phyloP scores from a whole-genome alignment of 2,888 invertebrate genomes.

The Caenorhabditis japonica region DNA sequence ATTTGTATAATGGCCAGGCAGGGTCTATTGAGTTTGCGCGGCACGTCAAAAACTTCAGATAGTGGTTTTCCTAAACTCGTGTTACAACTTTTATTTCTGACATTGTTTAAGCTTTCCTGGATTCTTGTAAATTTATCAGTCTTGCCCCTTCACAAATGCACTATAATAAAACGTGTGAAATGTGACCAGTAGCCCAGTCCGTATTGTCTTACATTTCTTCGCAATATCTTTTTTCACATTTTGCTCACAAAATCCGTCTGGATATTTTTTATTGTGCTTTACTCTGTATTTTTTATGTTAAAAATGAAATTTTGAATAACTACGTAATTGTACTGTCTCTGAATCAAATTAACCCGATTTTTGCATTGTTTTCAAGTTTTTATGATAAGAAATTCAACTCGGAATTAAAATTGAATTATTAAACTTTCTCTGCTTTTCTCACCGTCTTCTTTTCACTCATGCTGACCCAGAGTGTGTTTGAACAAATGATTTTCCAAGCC shows the following conservation, averaged over 20 bases:
- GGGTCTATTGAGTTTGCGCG: slow-evolving; percentile 6
- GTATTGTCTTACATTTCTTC: slow-evolving; percentile 38
- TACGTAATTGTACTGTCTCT: no score
- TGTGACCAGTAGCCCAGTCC: background rate
- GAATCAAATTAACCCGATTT: no score
- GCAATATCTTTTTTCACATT: slow-evolving; percentile 40
- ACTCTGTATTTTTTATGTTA: no score
- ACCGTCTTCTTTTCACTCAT: slow-evolving; percentile 8
- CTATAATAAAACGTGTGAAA: slow-evolving; percentile 11
- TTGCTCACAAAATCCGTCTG: no score
- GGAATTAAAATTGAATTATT: slow-evolving; percentile 7
- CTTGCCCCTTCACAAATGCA: no score
- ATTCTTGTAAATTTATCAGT: no score
- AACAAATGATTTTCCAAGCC: slow-evolving; percentile 45
- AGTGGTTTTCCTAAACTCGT: no score
- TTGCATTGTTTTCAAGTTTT: slow-evolving; percentile 5
- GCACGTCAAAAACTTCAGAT: slow-evolving; percentile 3
- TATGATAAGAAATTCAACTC: slow-evolving; percentile 44
- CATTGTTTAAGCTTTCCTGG: no score
- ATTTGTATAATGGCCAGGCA: background rate
- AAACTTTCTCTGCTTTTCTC: slow-evolving; percentile 9
- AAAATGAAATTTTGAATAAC: no score
- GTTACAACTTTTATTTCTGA: no score
- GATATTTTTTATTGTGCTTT: no score
- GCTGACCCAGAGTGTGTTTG: slow-evolving; percentile 43